phyloP scores from a whole-genome alignment of 2,113 vertebrate genomes.

The Chloebia gouldiae region DNA sequence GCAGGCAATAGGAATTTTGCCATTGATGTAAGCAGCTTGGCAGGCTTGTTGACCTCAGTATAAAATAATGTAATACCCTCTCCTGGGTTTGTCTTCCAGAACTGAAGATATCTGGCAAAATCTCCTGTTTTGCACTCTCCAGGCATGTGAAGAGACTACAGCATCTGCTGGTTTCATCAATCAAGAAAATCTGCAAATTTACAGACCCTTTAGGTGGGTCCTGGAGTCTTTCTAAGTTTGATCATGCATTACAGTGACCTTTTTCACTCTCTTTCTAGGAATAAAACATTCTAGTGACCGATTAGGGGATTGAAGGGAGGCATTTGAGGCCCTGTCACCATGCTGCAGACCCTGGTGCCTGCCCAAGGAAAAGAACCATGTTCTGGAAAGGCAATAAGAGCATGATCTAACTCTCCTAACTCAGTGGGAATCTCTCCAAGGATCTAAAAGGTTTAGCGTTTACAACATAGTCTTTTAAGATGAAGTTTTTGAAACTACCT shows the following conservation, averaged over 20 bases:
- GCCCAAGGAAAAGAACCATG: not conserved
- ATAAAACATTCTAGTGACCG: not conserved
- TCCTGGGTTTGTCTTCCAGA: not conserved
- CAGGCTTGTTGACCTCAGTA: not conserved
- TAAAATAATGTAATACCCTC: not conserved
- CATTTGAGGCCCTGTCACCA: not conserved
- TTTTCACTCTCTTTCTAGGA: not conserved
- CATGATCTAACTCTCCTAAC: not conserved
- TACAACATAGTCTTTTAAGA: not conserved
- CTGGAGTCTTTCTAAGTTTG: not conserved
- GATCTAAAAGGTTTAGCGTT: not conserved
- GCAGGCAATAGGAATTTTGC: not conserved
- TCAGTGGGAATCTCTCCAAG: not conserved
- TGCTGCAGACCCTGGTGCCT: not conserved
- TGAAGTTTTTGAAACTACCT: conserved; percentile 36
- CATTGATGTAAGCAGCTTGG: not conserved
- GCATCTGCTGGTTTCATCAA: not conserved
- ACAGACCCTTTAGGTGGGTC: not conserved
- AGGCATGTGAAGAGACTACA: not conserved
- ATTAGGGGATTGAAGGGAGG: not conserved
- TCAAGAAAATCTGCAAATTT: not conserved
- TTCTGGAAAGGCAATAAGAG: not conserved
- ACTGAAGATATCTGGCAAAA: not conserved
- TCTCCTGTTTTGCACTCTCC: not conserved
- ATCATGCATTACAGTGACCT: not conserved